Evolutionary conservation across 2,113 vertebrate genomes (phyloP).

Genomic region (Copsychus sechellarum): DNA sequence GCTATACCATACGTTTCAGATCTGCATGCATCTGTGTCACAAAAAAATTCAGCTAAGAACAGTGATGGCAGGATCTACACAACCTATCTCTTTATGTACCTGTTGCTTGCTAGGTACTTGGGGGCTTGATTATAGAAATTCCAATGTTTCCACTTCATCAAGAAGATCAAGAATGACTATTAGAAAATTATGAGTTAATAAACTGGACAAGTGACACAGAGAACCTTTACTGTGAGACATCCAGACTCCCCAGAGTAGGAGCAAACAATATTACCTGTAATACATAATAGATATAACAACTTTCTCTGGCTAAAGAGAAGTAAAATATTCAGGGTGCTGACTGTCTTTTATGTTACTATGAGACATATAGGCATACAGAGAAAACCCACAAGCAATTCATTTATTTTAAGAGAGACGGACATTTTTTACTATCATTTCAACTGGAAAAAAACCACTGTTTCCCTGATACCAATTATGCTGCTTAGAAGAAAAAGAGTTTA

Average conservation of each 20-base stretch:
- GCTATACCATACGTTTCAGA: background rate
- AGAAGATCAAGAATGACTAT: background rate
- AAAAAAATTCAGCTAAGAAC: background rate
- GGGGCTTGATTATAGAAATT: background rate
- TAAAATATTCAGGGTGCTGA: background rate
- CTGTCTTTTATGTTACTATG: background rate
- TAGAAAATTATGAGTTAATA: background rate
- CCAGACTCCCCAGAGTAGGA: background rate
- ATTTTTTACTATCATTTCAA: background rate
- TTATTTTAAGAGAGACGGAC: background rate
- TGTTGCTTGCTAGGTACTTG: background rate
- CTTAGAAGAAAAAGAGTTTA: background rate
- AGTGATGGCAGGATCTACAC: rapidly evolving
- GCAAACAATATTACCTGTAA: background rate
- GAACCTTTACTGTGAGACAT: background rate
- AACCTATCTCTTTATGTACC: background rate
- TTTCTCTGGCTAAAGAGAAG: background rate
- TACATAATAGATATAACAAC: background rate
- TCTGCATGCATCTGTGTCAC: background rate
- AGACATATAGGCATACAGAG: background rate
- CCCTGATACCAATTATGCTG: background rate
- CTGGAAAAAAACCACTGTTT: background rate
- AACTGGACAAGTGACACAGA: background rate
- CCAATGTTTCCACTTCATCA: background rate
- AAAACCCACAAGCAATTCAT: background rate